Percentiles rank a stretch among this genome's conserved stretches.
Evolutionary conservation across 2,888 invertebrate species (phyloP).

Genomic region (Orthosia gothica): DNA sequence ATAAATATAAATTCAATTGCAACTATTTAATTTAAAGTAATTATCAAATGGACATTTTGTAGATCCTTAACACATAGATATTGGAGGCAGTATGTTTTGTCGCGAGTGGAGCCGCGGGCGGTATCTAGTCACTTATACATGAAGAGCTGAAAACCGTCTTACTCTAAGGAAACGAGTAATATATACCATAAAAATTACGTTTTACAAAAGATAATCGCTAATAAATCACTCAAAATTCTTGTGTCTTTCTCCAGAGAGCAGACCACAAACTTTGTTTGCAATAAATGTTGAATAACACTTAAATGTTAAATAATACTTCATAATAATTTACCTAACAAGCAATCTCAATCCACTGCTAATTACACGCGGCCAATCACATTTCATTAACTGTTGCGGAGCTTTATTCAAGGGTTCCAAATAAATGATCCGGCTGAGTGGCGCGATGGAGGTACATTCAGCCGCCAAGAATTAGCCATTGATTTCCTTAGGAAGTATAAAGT

Average conservation of each 20-base stretch:
- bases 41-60: too few relatives aligned
- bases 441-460: constrained; percentile 52
- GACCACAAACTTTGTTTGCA: neutral
- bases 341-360: constrained; percentile 39
- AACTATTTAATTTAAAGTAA: too few relatives aligned
- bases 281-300: neutral
- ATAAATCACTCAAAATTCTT: neutral
- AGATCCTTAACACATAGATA: too few relatives aligned
- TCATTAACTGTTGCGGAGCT: constrained; percentile 50
- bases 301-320: constrained; percentile 1
- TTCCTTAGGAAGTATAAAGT: constrained; percentile 73
- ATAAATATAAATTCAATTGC: too few relatives aligned
- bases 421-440: constrained; percentile 60
- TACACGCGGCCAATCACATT: constrained; percentile 45
- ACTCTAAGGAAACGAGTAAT: neutral
- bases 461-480: constrained; percentile 73
- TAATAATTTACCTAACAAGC: constrained; percentile 7
- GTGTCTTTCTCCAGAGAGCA: neutral
- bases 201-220: neutral
- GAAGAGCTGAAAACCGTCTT: neutral
- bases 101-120: too few relatives aligned
- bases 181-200: neutral
- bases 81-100: too few relatives aligned
- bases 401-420: constrained; percentile 58
- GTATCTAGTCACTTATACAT: too few relatives aligned